Evolutionary conservation across 1,140 invertebrate species (phyloP), one percentile per base, ranked within the genome.

Genomic region (Mercenaria mercenaria): DNA sequence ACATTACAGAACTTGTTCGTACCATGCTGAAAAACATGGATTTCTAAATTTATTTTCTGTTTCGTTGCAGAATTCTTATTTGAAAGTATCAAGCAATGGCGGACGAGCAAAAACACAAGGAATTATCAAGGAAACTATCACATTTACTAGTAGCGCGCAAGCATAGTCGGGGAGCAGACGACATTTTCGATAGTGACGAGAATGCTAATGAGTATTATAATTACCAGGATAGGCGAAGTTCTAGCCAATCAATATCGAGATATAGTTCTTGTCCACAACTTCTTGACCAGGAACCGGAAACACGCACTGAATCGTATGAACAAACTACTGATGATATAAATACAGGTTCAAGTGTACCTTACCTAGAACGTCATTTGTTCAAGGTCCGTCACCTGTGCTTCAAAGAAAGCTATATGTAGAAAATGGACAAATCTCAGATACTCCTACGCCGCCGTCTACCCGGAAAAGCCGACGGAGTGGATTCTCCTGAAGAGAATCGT

Each of bases 251-350:
- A n/a, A 80, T 88, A 32, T 80, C 86, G 13, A 26, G 86, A 41
- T 88, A 61, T 56, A 88, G 81, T 81, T 88, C 86, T 2, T 88
- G 86, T 56, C 86, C 86, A 0, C 86, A 88, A 67, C 84, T 87
- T 23, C 72, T 52, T 10, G 86, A 88, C 15, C 34, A 41, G 47
- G 86, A 88, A 29, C 2, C 69, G 4, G 86, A 88, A 34, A 32
- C 37, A 29, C 15, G 26, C 23, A 26, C 20, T 6, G 86, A 88
- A 72, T 47, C 56, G 4, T 88, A 81, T 67, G 86, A 88, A 37
- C 50, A 61, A 20, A 88, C 86, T 2, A 77, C 72, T 6, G 86
- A 88, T 50, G 86, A 88, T 39, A 88, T 88, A 10, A 72, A 72
- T 39, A 88, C 86, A 43, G 79, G 79, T 47, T 77, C 41, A 67